Conservation (phyloP, 2,113 vertebrate species). For the Ictidomys tridecemlineatus region DNA sequence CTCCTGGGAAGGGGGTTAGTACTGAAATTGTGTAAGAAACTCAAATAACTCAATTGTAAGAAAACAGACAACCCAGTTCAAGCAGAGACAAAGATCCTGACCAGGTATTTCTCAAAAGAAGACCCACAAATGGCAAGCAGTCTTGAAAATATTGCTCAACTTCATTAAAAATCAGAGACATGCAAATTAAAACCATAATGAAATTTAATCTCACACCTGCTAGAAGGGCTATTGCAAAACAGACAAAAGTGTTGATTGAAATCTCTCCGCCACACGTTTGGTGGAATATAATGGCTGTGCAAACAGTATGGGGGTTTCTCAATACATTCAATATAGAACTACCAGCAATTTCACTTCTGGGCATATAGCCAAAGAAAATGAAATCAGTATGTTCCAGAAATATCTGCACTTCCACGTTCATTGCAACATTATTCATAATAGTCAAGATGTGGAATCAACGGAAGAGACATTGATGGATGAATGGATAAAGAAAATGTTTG, state of each 20-base stretch:
- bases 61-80: background rate
- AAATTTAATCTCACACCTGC: background rate
- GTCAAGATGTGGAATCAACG: background rate
- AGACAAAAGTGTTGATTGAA: background rate
- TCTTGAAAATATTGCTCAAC: too few species aligned
- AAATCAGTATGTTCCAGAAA: background rate
- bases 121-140: too few species aligned
- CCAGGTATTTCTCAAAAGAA: background rate
- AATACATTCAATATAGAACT: background rate
- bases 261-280: background rate
- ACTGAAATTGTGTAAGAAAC: background rate
- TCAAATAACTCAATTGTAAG: background rate
- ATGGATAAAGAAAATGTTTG: background rate
- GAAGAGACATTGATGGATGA: background rate
- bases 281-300: background rate
- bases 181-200: too few species aligned
- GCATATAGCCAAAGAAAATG: background rate
- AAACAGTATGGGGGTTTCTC: background rate
- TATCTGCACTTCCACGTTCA: background rate
- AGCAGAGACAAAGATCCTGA: background rate
- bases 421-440: background rate
- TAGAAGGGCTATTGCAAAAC: background rate
- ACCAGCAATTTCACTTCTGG: background rate
- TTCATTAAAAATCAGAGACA: too few species aligned
- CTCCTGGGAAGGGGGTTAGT: background rate